Percentiles rank a stretch among this genome's conserved stretches.
Evolutionary conservation across 1,140 invertebrate species (phyloP).

Genomic region (Melanaphis sacchari): DNA sequence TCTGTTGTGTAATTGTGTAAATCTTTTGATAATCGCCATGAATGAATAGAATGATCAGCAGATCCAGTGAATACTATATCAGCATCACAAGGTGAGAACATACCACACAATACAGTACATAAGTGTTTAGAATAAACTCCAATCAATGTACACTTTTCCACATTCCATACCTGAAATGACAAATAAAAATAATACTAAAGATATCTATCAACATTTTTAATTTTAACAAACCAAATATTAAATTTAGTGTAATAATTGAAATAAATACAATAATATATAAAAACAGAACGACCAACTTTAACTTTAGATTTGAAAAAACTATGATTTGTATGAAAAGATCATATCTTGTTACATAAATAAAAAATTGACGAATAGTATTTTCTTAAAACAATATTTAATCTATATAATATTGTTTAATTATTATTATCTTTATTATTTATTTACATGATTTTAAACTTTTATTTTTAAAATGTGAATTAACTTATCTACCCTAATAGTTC

Average conservation of each 20-base stretch:
- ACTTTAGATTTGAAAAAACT: too few relatives aligned
- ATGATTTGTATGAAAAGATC: too few relatives aligned
- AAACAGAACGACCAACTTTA: too few relatives aligned
- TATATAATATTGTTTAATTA: too few relatives aligned
- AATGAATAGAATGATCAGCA: slow-evolving; percentile 68
- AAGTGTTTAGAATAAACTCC: slow-evolving; percentile 68
- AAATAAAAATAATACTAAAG: slow-evolving; percentile 47
- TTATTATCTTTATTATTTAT: too few relatives aligned
- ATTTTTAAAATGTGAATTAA: too few relatives aligned
- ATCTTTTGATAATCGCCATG: slow-evolving; percentile 69
- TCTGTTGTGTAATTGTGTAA: slow-evolving; percentile 57
- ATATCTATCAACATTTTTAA: background rate
- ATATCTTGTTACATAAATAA: too few relatives aligned
- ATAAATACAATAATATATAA: background rate
- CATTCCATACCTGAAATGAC: slow-evolving; percentile 74
- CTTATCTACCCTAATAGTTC: too few relatives aligned
- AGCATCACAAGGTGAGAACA: slow-evolving; percentile 73
- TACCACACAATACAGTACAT: slow-evolving; percentile 67
- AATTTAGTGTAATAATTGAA: background rate
- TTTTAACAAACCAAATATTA: background rate
- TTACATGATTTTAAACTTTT: too few relatives aligned
- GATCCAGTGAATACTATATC: slow-evolving; percentile 71
- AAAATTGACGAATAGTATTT: too few relatives aligned
- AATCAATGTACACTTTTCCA: slow-evolving; percentile 67
- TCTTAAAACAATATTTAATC: too few relatives aligned